These are phyloP conservation scores for Lithobates pipiens DNA, from an alignment of 2,797 vertebrate species.

Conservation along the genomic window DNA sequence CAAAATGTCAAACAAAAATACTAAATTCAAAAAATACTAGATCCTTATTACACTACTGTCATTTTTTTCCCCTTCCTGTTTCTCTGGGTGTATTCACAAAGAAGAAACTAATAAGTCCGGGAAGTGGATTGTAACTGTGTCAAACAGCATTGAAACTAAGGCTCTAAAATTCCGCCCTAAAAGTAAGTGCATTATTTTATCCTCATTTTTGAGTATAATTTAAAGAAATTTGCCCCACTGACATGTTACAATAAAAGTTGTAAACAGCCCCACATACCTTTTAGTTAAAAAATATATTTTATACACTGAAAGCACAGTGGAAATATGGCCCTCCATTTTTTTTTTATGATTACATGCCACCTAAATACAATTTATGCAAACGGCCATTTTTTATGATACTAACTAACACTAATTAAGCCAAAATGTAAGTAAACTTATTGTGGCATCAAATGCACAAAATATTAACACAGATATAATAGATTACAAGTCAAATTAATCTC, in stretches of 20 bases:
- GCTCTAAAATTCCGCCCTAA: slow-evolving; percentile 57
- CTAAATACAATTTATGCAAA: neutral
- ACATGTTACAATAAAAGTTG: slow-evolving; percentile 26
- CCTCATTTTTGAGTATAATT: slow-evolving; percentile 42
- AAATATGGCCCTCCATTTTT: neutral
- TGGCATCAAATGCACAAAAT: neutral
- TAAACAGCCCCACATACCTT: neutral
- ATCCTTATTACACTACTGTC: slow-evolving; percentile 59
- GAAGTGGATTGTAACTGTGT: slow-evolving; percentile 55
- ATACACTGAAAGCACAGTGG: neutral
- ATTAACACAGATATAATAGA: neutral
- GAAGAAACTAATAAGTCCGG: slow-evolving; percentile 59
- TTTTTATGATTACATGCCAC: neutral
- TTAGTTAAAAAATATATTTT: slow-evolving; percentile 11
- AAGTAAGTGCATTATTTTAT: slow-evolving; percentile 61
- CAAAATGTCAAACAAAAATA: slow-evolving; percentile 37
- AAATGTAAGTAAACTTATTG: no score
- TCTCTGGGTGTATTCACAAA: slow-evolving; percentile 53
- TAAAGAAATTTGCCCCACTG: slow-evolving; percentile 30
- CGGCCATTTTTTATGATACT: neutral
- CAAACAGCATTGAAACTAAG: slow-evolving; percentile 60
- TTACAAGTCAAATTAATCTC: neutral
- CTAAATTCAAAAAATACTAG: slow-evolving; percentile 16
- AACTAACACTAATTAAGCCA: neutral
- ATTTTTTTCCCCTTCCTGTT: slow-evolving; percentile 57